Evolutionary conservation across 2,113 vertebrate species (phyloP), one percentile per base, ranked within the genome.

Genomic region (Leptosomus discolor): DNA sequence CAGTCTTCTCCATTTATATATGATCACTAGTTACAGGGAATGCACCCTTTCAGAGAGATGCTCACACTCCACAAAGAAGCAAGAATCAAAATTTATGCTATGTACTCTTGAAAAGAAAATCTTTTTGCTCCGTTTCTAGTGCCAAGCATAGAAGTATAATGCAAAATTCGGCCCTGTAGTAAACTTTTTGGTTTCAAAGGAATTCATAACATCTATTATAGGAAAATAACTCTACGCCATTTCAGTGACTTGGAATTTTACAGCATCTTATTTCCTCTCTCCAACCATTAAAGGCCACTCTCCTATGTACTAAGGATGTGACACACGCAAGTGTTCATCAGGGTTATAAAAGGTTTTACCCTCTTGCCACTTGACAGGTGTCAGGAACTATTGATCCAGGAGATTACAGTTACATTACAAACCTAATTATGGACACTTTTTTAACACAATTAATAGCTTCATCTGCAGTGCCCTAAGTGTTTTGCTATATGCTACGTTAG

Each of bases 361-460:
- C 50, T 93, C 41, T 67, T 70, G 71, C 46, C 71, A 83, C 67
- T 57, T 93, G 74, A 53, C 88, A 73, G 74, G 70, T 96, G 82
- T 83, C 96, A 90, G 82, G 92, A 95, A 69, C 74, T 82, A 80
- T 20, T 83, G 82, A 93, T 85, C 92, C 61, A 50, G 69, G 45
- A 77, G 70, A 85, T 61, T 65, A 82, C 12, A 2, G 75, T 88
- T 63, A 88, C 85, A 85, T 74, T 90, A 71, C 93, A 97, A 97
- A 93, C 75, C 94, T 97, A 96, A 96, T 96, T 98, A 97, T 82
- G 83, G 85, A 73, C 71, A 85, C 78, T 69, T 95, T 95, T 94
- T 95, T 81, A 94, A 94, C 53, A 69, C 96, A 98, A 97, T 97
- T 97, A 97, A 94, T 85, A 96, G 84, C 71, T 97, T 97, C 88